Evolutionary conservation across 2,113 vertebrate species (phyloP).

Genomic region (Todiramphus chloris): DNA sequence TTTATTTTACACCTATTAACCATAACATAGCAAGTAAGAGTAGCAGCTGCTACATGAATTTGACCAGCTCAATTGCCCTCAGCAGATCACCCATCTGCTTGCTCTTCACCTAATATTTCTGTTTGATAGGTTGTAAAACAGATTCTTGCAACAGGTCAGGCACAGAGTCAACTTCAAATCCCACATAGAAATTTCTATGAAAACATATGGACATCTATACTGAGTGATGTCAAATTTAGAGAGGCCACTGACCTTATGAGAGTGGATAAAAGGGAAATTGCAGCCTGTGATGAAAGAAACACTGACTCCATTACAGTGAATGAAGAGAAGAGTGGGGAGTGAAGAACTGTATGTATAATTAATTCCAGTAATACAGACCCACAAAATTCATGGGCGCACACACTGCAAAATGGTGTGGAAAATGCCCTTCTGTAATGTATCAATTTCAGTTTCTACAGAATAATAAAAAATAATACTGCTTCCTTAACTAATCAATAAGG

Average conservation of each 20-base stretch:
- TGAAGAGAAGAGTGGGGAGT: slow-evolving; percentile 64
- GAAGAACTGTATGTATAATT: slow-evolving; percentile 86
- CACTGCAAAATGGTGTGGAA: slow-evolving; percentile 22
- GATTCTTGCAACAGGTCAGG: slow-evolving; percentile 87
- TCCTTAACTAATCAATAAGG: slow-evolving; percentile 37
- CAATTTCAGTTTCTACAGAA: background rate
- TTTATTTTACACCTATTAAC: slow-evolving; percentile 61
- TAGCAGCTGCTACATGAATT: slow-evolving; percentile 40
- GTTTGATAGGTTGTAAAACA: slow-evolving; percentile 93
- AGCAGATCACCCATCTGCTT: slow-evolving; percentile 93
- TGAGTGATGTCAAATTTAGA: slow-evolving; percentile 92
- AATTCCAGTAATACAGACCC: slow-evolving; percentile 77
- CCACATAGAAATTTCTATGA: slow-evolving; percentile 90
- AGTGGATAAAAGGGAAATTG: slow-evolving; percentile 94
- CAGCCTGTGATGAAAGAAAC: slow-evolving; percentile 91
- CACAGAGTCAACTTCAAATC: slow-evolving; percentile 91
- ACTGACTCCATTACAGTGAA: slow-evolving; percentile 84
- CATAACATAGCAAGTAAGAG: slow-evolving; percentile 40
- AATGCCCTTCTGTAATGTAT: background rate
- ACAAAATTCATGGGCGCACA: slow-evolving; percentile 50
- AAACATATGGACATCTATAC: slow-evolving; percentile 93
- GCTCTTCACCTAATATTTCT: slow-evolving; percentile 94
- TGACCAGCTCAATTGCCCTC: slow-evolving; percentile 76
- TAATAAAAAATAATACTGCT: background rate
- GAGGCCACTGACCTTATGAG: slow-evolving; percentile 89